Percentiles rank a stretch among this genome's conserved stretches.
These are phyloP conservation scores for Allochrocebus solatus DNA, from an alignment of 2,797 vertebrate species.

Conservation along the genomic window DNA sequence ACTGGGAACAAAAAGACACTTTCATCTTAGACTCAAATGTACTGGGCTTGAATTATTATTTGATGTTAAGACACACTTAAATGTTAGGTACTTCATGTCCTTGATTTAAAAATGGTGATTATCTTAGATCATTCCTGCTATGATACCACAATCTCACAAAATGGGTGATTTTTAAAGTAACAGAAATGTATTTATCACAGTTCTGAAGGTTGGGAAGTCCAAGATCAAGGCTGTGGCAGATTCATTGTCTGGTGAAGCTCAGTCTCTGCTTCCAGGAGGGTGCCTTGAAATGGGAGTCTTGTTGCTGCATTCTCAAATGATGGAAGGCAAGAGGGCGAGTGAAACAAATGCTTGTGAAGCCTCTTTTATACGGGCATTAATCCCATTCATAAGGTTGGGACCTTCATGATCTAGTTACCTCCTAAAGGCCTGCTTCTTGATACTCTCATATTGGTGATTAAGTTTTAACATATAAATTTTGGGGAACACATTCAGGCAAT, in stretches of 20 bases:
- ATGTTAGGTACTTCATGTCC: not conserved
- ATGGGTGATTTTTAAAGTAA: not conserved
- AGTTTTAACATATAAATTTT: not conserved
- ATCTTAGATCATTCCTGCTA: not conserved
- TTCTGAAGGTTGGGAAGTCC: not conserved
- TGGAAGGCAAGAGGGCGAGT: not conserved
- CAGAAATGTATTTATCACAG: not conserved
- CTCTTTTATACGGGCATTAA: not conserved
- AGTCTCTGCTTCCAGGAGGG: no score
- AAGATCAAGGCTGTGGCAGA: not conserved
- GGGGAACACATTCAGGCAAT: not conserved
- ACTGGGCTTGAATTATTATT: not conserved
- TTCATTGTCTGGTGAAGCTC: not conserved
- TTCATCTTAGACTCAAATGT: not conserved
- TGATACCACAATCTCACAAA: not conserved
- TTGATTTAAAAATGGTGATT: not conserved
- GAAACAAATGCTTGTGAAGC: fast-evolving
- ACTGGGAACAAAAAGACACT: not conserved
- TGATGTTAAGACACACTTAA: not conserved
- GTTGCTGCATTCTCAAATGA: not conserved
- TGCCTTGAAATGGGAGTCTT: not conserved
- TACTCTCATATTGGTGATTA: not conserved
- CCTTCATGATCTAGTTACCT: not conserved
- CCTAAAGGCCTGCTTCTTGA: not conserved
- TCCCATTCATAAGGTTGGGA: not conserved